A percentile compares a stretch with the other conserved stretches of the same genome.
Evolutionary conservation across 2,797 vertebrate genomes (phyloP).

Genomic region (Aeoliscus strigatus): DNA sequence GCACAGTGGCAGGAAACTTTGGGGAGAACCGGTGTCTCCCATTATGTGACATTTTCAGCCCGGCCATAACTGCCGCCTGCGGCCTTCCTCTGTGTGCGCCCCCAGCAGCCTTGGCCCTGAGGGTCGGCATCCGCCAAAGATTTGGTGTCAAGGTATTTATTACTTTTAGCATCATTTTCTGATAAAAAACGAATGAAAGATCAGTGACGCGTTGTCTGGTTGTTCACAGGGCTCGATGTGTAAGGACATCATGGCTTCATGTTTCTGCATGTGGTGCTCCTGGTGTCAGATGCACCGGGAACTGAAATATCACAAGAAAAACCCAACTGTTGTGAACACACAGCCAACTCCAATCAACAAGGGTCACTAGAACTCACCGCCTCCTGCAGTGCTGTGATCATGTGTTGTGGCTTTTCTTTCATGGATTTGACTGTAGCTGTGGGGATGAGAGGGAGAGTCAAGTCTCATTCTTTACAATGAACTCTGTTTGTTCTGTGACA

Average conservation of each 20-base stretch:
- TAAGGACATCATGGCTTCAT: slow-evolving; percentile 49
- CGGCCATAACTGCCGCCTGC: rapidly evolving
- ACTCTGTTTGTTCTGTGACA: no score
- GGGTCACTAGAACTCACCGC: no score
- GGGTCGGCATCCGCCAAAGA: slow-evolving; percentile 33
- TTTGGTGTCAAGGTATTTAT: slow-evolving; percentile 44
- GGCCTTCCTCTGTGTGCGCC: slow-evolving; percentile 28
- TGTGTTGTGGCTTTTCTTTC: no score
- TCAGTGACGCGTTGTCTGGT: no score
- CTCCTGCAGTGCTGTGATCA: no score
- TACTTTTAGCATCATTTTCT: not conserved
- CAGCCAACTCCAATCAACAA: slow-evolving; percentile 25
- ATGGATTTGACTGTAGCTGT: no score
- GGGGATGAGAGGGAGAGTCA: no score
- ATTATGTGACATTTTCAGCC: slow-evolving; percentile 36
- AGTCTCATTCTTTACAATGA: no score
- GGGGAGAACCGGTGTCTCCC: slow-evolving; percentile 48
- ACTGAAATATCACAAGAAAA: slow-evolving; percentile 25
- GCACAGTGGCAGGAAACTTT: slow-evolving; percentile 35
- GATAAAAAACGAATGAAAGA: not conserved
- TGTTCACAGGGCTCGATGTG: slow-evolving; percentile 56
- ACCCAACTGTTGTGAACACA: not conserved
- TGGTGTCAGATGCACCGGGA: slow-evolving; percentile 72
- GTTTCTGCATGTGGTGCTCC: slow-evolving; percentile 50
- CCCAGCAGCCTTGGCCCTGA: slow-evolving; percentile 28